Evolutionary conservation across 2,113 vertebrate genomes (phyloP).

Genomic region (Spizaetus ornatus): DNA sequence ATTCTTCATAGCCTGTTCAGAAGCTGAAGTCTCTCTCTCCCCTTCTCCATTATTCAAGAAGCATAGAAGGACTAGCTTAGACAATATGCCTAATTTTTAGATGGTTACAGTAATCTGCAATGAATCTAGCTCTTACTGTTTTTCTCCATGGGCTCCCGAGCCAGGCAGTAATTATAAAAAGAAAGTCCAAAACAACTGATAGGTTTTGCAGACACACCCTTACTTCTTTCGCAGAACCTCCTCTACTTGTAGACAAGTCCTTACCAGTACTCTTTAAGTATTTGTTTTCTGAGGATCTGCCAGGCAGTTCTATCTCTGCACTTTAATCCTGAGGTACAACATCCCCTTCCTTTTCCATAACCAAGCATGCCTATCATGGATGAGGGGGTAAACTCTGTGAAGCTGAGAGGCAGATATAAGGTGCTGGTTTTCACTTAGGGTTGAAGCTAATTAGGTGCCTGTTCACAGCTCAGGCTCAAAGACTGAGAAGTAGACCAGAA

Average conservation of each 20-base stretch:
- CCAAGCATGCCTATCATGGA: background rate
- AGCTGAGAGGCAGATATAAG: background rate
- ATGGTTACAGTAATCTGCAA: background rate
- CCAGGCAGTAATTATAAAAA: background rate
- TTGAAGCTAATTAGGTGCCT: background rate
- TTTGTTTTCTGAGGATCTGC: background rate
- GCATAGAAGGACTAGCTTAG: background rate
- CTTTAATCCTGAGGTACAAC: background rate
- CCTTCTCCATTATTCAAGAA: background rate
- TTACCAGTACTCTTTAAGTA: background rate
- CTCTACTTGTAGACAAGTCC: background rate
- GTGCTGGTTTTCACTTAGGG: background rate
- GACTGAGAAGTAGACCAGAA: background rate
- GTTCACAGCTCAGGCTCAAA: background rate
- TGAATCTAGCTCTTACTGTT: background rate
- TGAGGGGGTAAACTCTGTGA: background rate
- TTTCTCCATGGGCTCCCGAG: background rate
- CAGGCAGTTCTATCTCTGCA: background rate
- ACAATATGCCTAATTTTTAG: background rate
- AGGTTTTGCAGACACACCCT: background rate
- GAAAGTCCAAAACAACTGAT: background rate
- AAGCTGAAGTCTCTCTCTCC: background rate
- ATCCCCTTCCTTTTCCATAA: background rate
- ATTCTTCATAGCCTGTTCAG: background rate
- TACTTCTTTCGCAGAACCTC: background rate